Evolutionary conservation across 2,888 invertebrate species (phyloP).

Genomic region (Rhingia rostrata): DNA sequence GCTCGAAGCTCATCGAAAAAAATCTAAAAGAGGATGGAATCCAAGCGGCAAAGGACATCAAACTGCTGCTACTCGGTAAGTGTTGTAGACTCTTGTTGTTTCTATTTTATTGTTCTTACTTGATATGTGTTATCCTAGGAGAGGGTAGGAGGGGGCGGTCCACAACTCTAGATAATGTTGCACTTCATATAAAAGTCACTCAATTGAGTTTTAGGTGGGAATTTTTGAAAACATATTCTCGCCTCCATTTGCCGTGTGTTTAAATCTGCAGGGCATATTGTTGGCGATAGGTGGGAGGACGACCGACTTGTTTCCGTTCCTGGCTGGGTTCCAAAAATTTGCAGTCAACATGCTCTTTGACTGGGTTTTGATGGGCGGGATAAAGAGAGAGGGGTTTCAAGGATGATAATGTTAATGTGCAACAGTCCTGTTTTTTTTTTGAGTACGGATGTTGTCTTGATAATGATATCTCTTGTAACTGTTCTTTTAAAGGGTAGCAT

Average conservation of each 20-base stretch:
- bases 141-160: neutral
- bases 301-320: conserved; percentile 15
- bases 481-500: neutral
- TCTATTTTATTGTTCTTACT: conserved; percentile 9
- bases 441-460: neutral
- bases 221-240: conserved; percentile 1
- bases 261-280: neutral
- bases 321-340: conserved; percentile 48
- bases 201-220: conserved; percentile 20
- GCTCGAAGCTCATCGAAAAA: conserved; percentile 98
- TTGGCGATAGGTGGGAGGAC: neutral
- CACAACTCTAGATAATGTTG: conserved; percentile 34
- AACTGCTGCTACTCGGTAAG: conserved; percentile 97
- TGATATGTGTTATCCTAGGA: neutral
- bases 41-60: conserved; percentile 99
- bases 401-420: conserved; percentile 55
- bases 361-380: conserved; percentile 24
- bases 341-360: conserved; percentile 4
- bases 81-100: conserved; percentile 43
- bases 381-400: conserved; percentile 9
- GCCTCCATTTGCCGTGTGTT: neutral
- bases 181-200: conserved; percentile 40
- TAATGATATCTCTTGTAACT: neutral
- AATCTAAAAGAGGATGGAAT: conserved; percentile 99
- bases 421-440: conserved; percentile 37